These are phyloP conservation scores for Hylyphantes graminicola DNA, from an alignment of 1,140 invertebrate species.

Conservation along the genomic window DNA sequence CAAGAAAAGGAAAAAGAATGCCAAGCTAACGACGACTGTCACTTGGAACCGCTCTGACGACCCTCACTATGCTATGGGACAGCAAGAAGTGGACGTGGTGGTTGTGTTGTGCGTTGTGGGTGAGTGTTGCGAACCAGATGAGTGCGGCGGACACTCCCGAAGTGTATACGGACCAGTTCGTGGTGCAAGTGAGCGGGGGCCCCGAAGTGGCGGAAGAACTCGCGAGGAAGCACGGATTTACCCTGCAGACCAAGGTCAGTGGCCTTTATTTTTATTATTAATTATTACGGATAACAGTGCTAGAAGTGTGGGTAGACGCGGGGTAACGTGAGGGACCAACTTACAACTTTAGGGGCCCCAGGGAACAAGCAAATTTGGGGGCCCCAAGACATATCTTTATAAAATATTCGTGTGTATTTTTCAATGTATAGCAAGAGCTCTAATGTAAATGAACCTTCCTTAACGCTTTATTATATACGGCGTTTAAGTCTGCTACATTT, in stretches of 20 bases:
- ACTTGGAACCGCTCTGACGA: neutral
- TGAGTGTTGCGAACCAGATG: neutral
- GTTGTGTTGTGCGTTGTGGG: neutral
- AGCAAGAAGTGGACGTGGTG: neutral
- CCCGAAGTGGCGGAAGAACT: slow-evolving; percentile 70
- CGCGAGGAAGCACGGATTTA: slow-evolving; percentile 74
- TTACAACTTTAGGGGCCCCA: too few species aligned
- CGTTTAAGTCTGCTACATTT: too few species aligned
- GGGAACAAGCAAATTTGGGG: too few species aligned
- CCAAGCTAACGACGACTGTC: neutral
- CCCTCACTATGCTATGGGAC: neutral
- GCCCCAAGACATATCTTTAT: too few species aligned
- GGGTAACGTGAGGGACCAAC: too few species aligned
- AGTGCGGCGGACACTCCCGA: slow-evolving; percentile 12
- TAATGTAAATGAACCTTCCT: too few species aligned
- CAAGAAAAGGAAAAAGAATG: neutral
- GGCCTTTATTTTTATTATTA: slow-evolving; percentile 37
- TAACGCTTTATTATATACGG: too few species aligned
- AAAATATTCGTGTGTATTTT: too few species aligned
- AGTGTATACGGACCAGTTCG: slow-evolving; percentile 81
- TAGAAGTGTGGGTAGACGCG: too few species aligned
- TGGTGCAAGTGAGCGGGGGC: slow-evolving; percentile 78
- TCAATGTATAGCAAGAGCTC: too few species aligned
- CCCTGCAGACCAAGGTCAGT: slow-evolving; percentile 70
- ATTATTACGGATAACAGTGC: too few species aligned